phyloP scores from a whole-genome alignment of 1,140 invertebrate species.

The Daktulosphaira vitifoliae region DNA sequence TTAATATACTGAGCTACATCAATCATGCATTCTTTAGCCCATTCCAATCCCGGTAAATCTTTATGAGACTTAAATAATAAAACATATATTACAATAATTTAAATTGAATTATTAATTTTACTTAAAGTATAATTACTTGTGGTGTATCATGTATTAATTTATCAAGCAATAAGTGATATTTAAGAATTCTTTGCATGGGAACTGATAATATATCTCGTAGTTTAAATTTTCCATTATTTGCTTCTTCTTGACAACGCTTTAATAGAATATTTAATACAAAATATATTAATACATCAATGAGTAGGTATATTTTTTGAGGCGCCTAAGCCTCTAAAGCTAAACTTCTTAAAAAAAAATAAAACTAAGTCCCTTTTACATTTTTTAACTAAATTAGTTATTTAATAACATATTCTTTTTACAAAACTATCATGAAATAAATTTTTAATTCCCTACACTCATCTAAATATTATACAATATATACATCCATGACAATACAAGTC shows the following conservation, averaged over 20 bases:
- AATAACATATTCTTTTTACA: too few species aligned
- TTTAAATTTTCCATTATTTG: conserved; percentile 91
- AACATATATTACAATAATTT: conserved; percentile 9
- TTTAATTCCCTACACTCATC: too few species aligned
- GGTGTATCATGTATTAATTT: conserved; percentile 88
- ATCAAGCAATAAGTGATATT: conserved; percentile 88
- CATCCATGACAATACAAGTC: too few species aligned
- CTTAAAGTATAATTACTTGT: conserved; percentile 48
- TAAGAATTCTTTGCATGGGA: conserved; percentile 95
- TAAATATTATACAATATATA: too few species aligned
- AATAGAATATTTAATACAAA: conserved; percentile 44
- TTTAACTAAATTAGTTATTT: too few species aligned
- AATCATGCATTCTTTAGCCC: conserved; percentile 92
- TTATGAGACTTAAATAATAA: conserved; percentile 58
- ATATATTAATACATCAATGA: too few species aligned
- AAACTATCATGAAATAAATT: too few species aligned
- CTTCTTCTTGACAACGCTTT: conserved; percentile 82
- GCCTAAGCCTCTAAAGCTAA: too few species aligned
- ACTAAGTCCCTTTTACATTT: too few species aligned
- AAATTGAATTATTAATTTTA: neutral
- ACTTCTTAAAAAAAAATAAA: too few species aligned
- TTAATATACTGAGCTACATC: conserved; percentile 96
- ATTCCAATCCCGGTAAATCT: conserved; percentile 70
- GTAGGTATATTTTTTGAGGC: too few species aligned
- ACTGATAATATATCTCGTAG: conserved; percentile 89